A percentile compares a stretch with the other conserved stretches of the same genome.
phyloP scores from a whole-genome alignment of 1,140 invertebrate species.

The Saccostrea cuccullata region DNA sequence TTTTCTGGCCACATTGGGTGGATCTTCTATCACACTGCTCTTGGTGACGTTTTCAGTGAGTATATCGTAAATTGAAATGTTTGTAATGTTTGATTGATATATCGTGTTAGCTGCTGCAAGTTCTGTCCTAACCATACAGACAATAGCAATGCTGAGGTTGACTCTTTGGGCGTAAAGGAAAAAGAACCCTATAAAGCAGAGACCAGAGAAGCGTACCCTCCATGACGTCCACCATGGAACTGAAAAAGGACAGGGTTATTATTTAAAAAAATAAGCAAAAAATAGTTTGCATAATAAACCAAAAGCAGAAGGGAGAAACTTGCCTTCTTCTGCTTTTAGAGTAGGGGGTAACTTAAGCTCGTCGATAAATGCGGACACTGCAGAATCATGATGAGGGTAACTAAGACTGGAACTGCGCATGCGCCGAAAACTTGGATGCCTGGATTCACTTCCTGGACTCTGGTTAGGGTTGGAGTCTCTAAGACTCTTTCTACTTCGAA shows the following conservation, averaged over 20 bases:
- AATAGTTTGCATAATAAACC: neutral
- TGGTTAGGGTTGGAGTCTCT: neutral
- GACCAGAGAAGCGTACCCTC: slow-evolving; percentile 64
- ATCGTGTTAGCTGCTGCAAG: neutral
- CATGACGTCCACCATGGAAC: slow-evolving; percentile 75
- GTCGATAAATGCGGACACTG: slow-evolving; percentile 1
- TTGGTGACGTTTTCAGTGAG: neutral
- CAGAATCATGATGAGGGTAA: slow-evolving; percentile 20
- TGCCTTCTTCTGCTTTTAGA: neutral
- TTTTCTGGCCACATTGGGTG: neutral
- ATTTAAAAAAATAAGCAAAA: neutral
- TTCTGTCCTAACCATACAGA: slow-evolving; percentile 85
- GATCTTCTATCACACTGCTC: neutral
- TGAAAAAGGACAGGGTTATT: slow-evolving; percentile 35
- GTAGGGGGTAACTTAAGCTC: neutral
- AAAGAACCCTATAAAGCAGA: slow-evolving; percentile 72
- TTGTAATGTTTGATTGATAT: neutral
- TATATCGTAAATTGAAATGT: neutral
- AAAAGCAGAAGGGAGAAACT: neutral
- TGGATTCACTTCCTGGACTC: neutral
- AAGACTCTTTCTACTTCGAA: neutral
- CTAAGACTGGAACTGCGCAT: slow-evolving; percentile 23
- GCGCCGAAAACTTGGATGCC: neutral
- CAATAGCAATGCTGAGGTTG: slow-evolving; percentile 93
- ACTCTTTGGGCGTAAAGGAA: slow-evolving; percentile 81